Evolutionary conservation across 2,113 vertebrate species (phyloP).

Genomic region (Alligator mississippiensis): DNA sequence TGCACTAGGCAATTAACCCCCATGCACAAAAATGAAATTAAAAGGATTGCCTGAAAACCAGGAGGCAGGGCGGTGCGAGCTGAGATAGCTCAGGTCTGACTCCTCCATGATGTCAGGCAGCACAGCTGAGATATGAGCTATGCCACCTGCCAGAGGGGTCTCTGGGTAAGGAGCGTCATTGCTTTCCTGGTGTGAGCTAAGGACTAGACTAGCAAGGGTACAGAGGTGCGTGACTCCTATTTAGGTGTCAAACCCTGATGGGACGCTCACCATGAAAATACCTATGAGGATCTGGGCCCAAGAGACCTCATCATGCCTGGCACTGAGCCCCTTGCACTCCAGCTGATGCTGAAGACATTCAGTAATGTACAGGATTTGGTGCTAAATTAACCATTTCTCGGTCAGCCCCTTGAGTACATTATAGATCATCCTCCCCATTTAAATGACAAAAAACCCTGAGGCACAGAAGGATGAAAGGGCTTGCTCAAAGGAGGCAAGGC

Average conservation of each 20-base stretch:
- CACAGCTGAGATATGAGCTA: not conserved
- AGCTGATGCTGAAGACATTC: not conserved
- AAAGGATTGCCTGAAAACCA: not conserved
- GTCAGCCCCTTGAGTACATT: slow-evolving; percentile 67
- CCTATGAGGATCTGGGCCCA: slow-evolving; percentile 43
- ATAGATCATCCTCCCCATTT: slow-evolving; percentile 72
- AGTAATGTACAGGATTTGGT: slow-evolving; percentile 56
- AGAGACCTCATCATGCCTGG: not conserved
- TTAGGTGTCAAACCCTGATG: not conserved
- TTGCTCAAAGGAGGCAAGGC: slow-evolving; percentile 59
- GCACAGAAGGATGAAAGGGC: slow-evolving; percentile 73
- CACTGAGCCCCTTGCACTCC: not conserved
- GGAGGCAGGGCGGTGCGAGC: rapidly evolving
- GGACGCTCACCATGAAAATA: slow-evolving; percentile 39
- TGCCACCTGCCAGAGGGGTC: not conserved
- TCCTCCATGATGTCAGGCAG: rapidly evolving
- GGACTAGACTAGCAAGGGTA: too few species aligned
- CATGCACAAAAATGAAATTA: not conserved
- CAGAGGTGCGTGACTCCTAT: too few species aligned
- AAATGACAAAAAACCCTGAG: slow-evolving; percentile 70
- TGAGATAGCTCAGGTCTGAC: not conserved
- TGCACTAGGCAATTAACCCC: slow-evolving; percentile 56
- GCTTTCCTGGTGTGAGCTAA: not conserved
- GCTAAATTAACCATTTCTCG: slow-evolving; percentile 66
- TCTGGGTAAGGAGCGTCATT: not conserved